Percentiles rank a stretch among this genome's conserved stretches.
phyloP scores from a whole-genome alignment of 2,888 invertebrate species.

The Oxytorus armatus region DNA sequence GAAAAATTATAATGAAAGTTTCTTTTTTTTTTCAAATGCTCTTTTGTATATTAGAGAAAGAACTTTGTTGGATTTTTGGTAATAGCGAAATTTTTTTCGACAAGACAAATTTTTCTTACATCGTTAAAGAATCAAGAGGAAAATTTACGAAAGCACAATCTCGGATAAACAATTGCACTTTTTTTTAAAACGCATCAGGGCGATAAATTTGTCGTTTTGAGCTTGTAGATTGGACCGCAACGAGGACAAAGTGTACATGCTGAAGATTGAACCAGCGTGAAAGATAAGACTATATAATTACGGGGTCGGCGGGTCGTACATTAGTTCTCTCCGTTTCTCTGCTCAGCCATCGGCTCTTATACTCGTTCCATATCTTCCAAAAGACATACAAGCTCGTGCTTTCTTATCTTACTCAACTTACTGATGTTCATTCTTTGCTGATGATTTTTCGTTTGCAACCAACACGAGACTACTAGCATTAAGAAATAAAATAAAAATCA shows the following conservation, averaged over 20 bases:
- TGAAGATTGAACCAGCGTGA: constrained; percentile 20
- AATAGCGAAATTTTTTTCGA: not conserved
- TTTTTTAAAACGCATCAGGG: not conserved
- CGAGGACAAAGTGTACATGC: constrained; percentile 13
- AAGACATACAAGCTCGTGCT: constrained; percentile 32
- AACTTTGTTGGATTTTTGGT: not conserved
- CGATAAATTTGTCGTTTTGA: constrained; percentile 33
- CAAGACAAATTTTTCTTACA: not conserved
- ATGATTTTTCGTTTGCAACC: not conserved
- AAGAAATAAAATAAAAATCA: too few species aligned
- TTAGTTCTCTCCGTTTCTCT: constrained; percentile 33
- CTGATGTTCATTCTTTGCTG: constrained; percentile 4
- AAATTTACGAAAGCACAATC: too few species aligned
- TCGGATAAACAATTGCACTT: constrained; percentile 1
- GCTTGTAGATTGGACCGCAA: constrained; percentile 4
- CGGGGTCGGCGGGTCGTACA: constrained; percentile 57
- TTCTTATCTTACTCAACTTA: constrained; percentile 40
- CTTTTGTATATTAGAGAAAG: not conserved
- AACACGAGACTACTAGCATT: not conserved
- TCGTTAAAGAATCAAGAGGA: not conserved
- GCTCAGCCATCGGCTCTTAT: too few species aligned
- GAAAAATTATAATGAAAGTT: too few species aligned
- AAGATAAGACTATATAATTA: constrained; percentile 60
- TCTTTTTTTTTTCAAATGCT: too few species aligned
- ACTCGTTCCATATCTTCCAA: constrained; percentile 19